A percentile compares a stretch with the other conserved stretches of the same genome.
These are phyloP conservation scores for Hemicrepidius hirtus DNA, from an alignment of 2,888 invertebrate genomes.

Conservation along the genomic window DNA sequence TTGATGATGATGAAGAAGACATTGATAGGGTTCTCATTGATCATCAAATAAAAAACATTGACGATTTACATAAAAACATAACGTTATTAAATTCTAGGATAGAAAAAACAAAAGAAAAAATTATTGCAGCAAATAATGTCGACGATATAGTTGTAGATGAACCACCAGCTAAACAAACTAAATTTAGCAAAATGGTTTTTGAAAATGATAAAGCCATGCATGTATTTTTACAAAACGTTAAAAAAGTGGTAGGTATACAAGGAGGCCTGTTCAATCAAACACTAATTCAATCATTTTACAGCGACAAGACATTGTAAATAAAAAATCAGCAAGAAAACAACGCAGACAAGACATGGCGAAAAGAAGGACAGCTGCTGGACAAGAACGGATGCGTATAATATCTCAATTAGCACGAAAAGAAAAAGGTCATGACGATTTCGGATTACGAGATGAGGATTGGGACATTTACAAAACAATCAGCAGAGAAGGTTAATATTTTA, in stretches of 20 bases:
- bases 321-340: constrained; percentile 84
- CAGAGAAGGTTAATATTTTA: constrained; percentile 71
- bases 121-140: constrained; percentile 80
- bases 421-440: constrained; percentile 92
- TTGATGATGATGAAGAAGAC: constrained; percentile 79
- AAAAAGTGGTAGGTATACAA: constrained; percentile 76
- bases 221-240: constrained; percentile 75
- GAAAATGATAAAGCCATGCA: constrained; percentile 69
- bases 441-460: constrained; percentile 96
- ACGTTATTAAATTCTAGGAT: constrained; percentile 81
- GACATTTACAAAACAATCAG: constrained; percentile 95
- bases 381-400: constrained; percentile 95
- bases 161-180: constrained; percentile 69
- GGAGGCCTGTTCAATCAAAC: too few species aligned
- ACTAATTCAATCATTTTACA: constrained; percentile 59
- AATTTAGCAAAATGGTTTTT: constrained; percentile 70
- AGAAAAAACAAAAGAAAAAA: constrained; percentile 86
- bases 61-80: constrained; percentile 87
- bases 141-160: constrained; percentile 75
- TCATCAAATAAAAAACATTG: constrained; percentile 83
- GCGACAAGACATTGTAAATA: constrained; percentile 83
- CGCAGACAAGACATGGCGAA: constrained; percentile 91
- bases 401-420: constrained; percentile 89
- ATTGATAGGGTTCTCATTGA: constrained; percentile 80
- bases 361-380: constrained; percentile 92